Base-by-base conservation (phyloP, 1,140 invertebrate species). In the Magallana ariakensis region DNA sequence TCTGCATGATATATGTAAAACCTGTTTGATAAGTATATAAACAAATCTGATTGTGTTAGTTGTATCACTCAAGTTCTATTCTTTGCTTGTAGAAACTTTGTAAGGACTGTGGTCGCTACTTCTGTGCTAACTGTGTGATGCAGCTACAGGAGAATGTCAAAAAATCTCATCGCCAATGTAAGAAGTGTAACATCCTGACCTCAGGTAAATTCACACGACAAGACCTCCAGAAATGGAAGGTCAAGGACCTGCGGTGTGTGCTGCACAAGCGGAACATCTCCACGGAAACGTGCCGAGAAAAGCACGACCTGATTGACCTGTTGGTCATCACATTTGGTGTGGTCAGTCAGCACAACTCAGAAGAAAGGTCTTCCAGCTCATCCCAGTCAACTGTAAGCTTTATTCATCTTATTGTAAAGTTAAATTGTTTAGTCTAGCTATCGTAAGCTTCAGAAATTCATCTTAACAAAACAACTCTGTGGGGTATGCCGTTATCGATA, bases 301-400 rank as follows among this genome's bases (percentile, higher is more conserved):
- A 95, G 87, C 87, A 92, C 84, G 94, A 95, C 84, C 86, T 95
- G 0, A 93, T 94, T 85, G 94, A 94, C 19, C 88, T 94, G 1
- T 87, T 94, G 22, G 85, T 94, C n/a, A 81, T 89, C 16, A 91
- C 92, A 83, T 93, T 91, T 87, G 91, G 90, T 75, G 66, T 26
- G 89, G 81, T 80, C 84, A 86, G 16, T 81, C 90, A 80, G 75
- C 11, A 33, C 75, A 55, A 80, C 58, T 80, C 84, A 82, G 19
- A n/a, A n/a, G 55, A 85, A 57, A 53, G 54, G 16, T 60, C 33
- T 83, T 58, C 55, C 53, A 83, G 26, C 13, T 22, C 81, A 22
- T 46, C 53, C 8, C 81, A 83, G 46, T 55, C 56, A 9, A 26
- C 56, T 7, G 53, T 56, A 83, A 83, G 81, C 8, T 55, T 10